These are phyloP conservation scores for Subacronicta megacephala DNA, from an alignment of 2,888 invertebrate genomes.

Conservation along the genomic window DNA sequence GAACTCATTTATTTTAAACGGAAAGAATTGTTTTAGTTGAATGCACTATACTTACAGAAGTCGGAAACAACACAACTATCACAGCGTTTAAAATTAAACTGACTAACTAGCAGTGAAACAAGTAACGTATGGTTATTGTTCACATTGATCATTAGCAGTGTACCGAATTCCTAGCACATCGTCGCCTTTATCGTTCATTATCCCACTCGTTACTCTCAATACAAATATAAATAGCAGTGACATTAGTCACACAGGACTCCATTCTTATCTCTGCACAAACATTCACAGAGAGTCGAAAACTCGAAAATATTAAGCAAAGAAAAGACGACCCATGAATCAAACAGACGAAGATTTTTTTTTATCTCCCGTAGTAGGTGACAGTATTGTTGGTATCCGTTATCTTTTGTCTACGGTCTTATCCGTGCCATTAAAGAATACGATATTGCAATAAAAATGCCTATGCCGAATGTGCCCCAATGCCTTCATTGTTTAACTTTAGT, in stretches of 20 bases:
- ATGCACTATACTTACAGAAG: constrained; percentile 35
- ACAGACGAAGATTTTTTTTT: background rate
- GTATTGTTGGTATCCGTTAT: background rate
- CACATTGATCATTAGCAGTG: constrained; percentile 70
- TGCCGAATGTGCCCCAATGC: background rate
- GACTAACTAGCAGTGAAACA: constrained; percentile 72
- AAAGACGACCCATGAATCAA: constrained; percentile 4
- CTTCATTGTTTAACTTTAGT: constrained; percentile 3
- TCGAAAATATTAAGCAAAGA: constrained; percentile 60
- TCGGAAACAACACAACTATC: constrained; percentile 38
- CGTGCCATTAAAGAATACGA: background rate
- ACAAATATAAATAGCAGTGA: constrained; percentile 76
- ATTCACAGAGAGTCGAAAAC: constrained; percentile 66
- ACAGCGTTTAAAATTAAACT: constrained; percentile 68
- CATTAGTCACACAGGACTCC: constrained; percentile 78
- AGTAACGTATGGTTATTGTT: constrained; percentile 62
- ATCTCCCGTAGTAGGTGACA: background rate
- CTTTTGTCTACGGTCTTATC: background rate
- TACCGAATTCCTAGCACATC: constrained; percentile 76
- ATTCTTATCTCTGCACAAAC: constrained; percentile 73
- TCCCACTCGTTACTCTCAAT: constrained; percentile 73
- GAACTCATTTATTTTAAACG: too few species aligned
- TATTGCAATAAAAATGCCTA: constrained; percentile 9
- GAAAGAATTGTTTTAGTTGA: background rate
- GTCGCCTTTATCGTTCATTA: constrained; percentile 76